Base-by-base conservation (phyloP, 2,113 vertebrate genomes). In the Brachyistius frenatus region DNA sequence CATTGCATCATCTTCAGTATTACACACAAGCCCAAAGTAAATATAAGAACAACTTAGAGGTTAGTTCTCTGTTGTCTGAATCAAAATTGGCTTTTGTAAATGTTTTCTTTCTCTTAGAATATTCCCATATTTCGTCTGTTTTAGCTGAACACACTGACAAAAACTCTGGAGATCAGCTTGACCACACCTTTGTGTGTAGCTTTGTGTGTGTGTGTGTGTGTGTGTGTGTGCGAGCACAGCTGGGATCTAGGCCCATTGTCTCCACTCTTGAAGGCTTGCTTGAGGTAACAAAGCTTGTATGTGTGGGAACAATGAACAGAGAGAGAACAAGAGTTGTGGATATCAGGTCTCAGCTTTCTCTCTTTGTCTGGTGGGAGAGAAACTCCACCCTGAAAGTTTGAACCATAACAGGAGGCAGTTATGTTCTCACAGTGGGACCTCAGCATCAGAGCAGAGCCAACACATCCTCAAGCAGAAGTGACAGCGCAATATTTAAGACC, bases 311-410 rank as follows among this genome's bases (percentile, higher is more conserved):
- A 93, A 93, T 90, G 68, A 69, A 39, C 55, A 74, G 32, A 78
- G n/a, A 10, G 44, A 66, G 70, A 80, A 86, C 66, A 85, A 57
- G 52, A 67, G 44, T 62, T 76, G 56, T 54, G 47, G 70, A 57
- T 91, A 92, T 92, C 86, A 84, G 73, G 76, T 94, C 66, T 91
- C 93, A 39, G 55, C 46, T 79, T 89, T 91, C 77, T 33, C 61
- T 76, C 80, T 92, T 91, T 87, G 88, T 92, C 44, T 71, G 30
- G 39, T 37, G 65, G 55, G 32, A 49, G 46, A 72, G 67, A 89
- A 90, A 90, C 94, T 86, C 89, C 93, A 85, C 94, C 94, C 90
- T 73, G 55, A 61, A 72, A 76, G 53, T 80, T 11, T 15, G 39
- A 76, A 47, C 81, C 79, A 86, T 83, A 89, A 78, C 52, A 44